Evolutionary conservation across 2,888 invertebrate species (phyloP), one percentile per base, ranked within the genome.

Genomic region (Crossocerus cetratus): DNA sequence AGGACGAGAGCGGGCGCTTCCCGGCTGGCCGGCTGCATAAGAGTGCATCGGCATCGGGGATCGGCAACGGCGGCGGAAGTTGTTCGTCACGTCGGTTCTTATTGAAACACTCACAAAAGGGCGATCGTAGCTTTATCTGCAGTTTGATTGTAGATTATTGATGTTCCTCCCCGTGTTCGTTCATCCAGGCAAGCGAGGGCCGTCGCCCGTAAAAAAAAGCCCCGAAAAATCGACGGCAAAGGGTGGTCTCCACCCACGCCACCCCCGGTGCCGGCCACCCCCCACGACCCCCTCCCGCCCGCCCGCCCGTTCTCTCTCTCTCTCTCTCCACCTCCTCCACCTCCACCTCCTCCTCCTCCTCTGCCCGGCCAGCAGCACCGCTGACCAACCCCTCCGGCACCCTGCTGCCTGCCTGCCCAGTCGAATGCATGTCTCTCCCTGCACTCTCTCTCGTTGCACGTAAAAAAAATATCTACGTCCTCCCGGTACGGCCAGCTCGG

Each of bases 101-200:
- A 88, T 89, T 89, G 89, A 88, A 88, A 88, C 86, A 86, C 86
- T 85, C 84, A 88, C 87, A 88, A 88, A 89, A 89, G 88, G 86
- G 87, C 87, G 87, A 89, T 87, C 87, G 86, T 88, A 89, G 89
- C 88, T 89, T 89, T 89, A 89, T 87, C 88, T 89, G 88, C 87
- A 88, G 88, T 88, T 89, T 89, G 89, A 89, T 90, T 89, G 89
- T 89, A 90, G 89, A 89, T 90, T 90, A 90, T 90, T 90, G 89
- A 89, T 89, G 89, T 89, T 89, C 87, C 86, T 86, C 86, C 86
- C 84, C 86, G 87, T 86, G 88, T 87, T 87, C 87, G 88, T 84
- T 86, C 86, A 86, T 88, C 86, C 87, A 84, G 84, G 84, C 83
- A 82, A 82, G 82, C 83, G 83, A 81, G 84, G 83, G 85, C 84